Conservation (phyloP, 2,797 vertebrate genomes). For the Myotis myotis region DNA sequence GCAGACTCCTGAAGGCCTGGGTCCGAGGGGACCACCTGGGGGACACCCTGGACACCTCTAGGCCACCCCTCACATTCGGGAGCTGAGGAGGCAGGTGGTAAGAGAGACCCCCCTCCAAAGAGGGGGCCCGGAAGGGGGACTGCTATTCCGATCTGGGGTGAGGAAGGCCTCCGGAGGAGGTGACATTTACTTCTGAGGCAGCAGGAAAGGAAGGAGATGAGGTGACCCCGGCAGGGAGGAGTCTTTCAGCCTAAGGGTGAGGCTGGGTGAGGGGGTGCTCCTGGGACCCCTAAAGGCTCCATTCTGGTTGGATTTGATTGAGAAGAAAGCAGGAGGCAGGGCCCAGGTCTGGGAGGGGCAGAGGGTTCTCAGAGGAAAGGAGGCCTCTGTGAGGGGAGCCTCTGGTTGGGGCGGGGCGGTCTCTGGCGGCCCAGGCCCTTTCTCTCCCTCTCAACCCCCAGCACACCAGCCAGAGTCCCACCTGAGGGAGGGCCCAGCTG, state of each 20-base stretch:
- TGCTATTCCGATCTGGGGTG: neutral
- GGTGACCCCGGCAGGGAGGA: neutral
- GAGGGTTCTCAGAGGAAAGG: neutral
- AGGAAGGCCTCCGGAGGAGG: neutral
- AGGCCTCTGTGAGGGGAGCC: neutral
- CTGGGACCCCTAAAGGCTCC: neutral
- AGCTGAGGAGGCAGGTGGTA: neutral
- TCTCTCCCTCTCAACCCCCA: neutral
- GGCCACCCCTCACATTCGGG: neutral
- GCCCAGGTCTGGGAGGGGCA: neutral
- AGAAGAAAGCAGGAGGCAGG: neutral
- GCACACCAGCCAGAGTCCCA: neutral
- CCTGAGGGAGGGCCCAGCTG: neutral
- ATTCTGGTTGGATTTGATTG: neutral
- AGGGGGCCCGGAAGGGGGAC: neutral
- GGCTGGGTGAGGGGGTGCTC: neutral
- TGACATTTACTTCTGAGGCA: neutral
- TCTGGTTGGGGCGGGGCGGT: neutral
- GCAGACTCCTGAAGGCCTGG: fast-evolving
- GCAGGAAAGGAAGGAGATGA: neutral
- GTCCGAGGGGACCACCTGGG: neutral
- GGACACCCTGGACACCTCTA: neutral
- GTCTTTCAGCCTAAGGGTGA: neutral
- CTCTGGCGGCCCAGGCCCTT: neutral
- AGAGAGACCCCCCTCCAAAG: neutral